phyloP scores from a whole-genome alignment of 2,888 invertebrate species.

The Drosophila helvetica region DNA sequence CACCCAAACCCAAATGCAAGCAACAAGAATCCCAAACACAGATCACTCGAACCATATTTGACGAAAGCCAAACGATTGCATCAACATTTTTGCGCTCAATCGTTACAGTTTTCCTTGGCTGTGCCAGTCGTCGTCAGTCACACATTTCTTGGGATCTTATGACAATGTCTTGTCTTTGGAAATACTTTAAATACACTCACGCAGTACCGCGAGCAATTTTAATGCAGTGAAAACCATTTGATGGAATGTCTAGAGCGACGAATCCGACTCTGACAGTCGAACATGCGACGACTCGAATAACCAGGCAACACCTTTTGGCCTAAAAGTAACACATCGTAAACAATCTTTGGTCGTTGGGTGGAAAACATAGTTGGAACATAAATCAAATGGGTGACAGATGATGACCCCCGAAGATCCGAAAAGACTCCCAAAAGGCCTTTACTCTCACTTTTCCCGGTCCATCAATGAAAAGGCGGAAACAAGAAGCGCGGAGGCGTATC shows the following conservation, averaged over 20 bases:
- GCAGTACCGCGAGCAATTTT: constrained; percentile 59
- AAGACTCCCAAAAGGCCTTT: constrained; percentile 33
- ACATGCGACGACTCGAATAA: constrained; percentile 19
- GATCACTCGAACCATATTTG: constrained; percentile 72
- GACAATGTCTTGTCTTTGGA: constrained; percentile 54
- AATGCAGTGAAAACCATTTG: constrained; percentile 70
- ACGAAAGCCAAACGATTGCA: constrained; percentile 75
- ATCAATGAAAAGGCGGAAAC: constrained; percentile 55
- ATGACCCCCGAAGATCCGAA: constrained; percentile 36
- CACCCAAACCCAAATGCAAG: constrained; percentile 31
- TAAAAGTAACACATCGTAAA: constrained; percentile 63
- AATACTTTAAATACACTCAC: constrained; percentile 69
- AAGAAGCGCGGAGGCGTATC: constrained; percentile 68
- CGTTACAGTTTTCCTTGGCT: constrained; percentile 33
- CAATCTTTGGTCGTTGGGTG: constrained; percentile 20
- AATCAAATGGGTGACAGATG: constrained; percentile 59
- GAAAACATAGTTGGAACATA: constrained; percentile 49
- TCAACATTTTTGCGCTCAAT: constrained; percentile 49
- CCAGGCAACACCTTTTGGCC: constrained; percentile 47
- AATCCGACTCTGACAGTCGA: constrained; percentile 5
- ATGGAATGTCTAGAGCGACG: constrained; percentile 62
- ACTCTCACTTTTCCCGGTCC: constrained; percentile 68
- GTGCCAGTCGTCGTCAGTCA: constrained; percentile 11
- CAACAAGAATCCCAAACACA: constrained; percentile 43
- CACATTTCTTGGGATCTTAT: constrained; percentile 54